Percentiles rank a stretch among this genome's conserved stretches.
These are phyloP conservation scores for Psittacara wagleri DNA, from an alignment of 2,113 vertebrate genomes.

Conservation along the genomic window DNA sequence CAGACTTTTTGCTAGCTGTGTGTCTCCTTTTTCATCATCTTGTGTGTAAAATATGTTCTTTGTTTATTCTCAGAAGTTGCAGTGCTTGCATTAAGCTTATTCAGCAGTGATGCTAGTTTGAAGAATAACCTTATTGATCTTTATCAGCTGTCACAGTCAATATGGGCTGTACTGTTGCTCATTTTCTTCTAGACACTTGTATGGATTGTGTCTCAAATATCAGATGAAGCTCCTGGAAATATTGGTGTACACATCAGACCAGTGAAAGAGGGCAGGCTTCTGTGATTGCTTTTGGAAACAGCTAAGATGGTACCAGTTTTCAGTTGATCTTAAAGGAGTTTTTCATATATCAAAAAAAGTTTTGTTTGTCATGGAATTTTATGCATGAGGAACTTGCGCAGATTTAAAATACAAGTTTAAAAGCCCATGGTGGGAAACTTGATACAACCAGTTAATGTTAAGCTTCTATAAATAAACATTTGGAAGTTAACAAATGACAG, in stretches of 20 bases:
- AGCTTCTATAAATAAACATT: not conserved
- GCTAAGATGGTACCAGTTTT: not conserved
- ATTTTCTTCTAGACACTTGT: not conserved
- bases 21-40: not conserved
- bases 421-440: not conserved
- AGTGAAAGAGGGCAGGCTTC: not conserved
- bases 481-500: conserved; percentile 25
- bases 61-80: not conserved
- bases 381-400: not conserved
- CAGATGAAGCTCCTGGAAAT: not conserved
- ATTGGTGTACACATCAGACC: not conserved
- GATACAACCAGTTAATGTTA: not conserved
- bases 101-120: not conserved
- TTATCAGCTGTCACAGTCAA: not conserved
- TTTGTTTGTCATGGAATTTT: not conserved
- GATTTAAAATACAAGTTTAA: not conserved
- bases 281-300: not conserved
- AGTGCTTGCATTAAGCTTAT: not conserved
- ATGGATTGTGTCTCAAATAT: not conserved
- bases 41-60: not conserved
- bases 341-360: not conserved
- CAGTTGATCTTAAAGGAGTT: not conserved
- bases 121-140: not conserved
- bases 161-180: not conserved
- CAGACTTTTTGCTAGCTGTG: not conserved